Evolutionary conservation across 1,140 invertebrate species (phyloP), one percentile per base, ranked within the genome.

Genomic region (Chironomus striatipennis): DNA sequence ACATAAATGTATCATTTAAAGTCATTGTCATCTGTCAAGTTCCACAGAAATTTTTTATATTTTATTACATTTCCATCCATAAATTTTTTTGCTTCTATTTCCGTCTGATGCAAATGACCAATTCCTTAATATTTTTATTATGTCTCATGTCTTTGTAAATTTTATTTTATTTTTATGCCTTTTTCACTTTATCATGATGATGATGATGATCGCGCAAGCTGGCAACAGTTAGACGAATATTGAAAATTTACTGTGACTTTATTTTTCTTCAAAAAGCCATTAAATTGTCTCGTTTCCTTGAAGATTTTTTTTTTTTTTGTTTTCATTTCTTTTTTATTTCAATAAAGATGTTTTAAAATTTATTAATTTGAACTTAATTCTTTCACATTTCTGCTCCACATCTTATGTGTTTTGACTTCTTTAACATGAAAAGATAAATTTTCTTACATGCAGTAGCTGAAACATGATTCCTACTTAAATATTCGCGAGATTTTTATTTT

Each of bases 311-410:
- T 10, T n/a, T n/a, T n/a, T n/a, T n/a, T n/a, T n/a, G n/a, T n/a
- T n/a, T n/a, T n/a, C n/a, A 57, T 1, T 57, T 57, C 15, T 57
- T 57, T 10, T 57, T 57, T 10, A 57, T 57, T n/a, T 34, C 1
- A 34, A 34, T 34, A 57, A 57, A 57, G n/a, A n/a, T 57, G 47
- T 57, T 57, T 34, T 34, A 2, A 34, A 34, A 57, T 57, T 57
- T 57, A 57, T 57, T 57, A 57, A 57, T 57, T 57, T 57, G 47
- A 57, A 57, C 47, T 57, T 57, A 57, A 57, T 57, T 57, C 47
- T 47, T 47, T 47, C 43, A 47, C 43, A 47, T 47, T 10, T 15
- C 8, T 15, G n/a, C 47, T n/a, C 47, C 47, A 57, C 47, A n/a
- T 57, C 12, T 5, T 10, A 57, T 57, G 12, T 34, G 24, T 34